Evolutionary conservation across 2,888 invertebrate species (phyloP).

Genomic region (Ephialtes manifestator): DNA sequence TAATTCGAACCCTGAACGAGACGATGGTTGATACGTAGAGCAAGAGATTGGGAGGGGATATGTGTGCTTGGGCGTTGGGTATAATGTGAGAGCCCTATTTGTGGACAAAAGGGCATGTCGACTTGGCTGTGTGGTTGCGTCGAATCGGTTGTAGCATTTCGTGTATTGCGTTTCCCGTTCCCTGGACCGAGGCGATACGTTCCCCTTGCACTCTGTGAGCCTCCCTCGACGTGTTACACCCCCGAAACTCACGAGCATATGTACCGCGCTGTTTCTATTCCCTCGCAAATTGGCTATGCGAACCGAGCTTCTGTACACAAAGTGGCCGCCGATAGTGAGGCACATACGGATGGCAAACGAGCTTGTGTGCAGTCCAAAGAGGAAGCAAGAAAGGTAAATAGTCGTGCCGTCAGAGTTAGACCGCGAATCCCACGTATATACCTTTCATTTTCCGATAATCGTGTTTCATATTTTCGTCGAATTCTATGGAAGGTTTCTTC

Average conservation of each 20-base stretch:
- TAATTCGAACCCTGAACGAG: neutral
- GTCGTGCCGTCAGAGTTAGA: neutral
- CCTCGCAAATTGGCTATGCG: constrained; percentile 47
- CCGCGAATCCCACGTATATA: neutral
- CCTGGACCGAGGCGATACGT: neutral
- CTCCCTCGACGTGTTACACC: constrained; percentile 23
- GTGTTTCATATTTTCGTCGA: neutral
- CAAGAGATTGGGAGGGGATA: neutral
- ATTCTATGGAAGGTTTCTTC: neutral
- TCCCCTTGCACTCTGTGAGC: neutral
- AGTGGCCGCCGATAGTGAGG: neutral
- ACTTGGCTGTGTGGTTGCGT: constrained; percentile 1
- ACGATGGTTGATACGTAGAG: neutral
- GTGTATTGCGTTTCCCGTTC: constrained; percentile 13
- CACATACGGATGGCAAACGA: neutral
- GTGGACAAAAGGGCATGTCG: constrained; percentile 32
- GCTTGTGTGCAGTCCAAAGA: neutral
- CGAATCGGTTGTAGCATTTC: neutral
- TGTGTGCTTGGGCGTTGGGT: neutral
- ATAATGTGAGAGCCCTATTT: constrained; percentile 8
- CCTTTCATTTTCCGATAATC: neutral
- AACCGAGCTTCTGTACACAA: constrained; percentile 35
- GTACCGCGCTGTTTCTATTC: constrained; percentile 36
- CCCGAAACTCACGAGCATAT: neutral
- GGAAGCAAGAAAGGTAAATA: constrained; percentile 8